Evolutionary conservation across 1,140 invertebrate species (phyloP).

Genomic region (Anastrepha ludens): DNA sequence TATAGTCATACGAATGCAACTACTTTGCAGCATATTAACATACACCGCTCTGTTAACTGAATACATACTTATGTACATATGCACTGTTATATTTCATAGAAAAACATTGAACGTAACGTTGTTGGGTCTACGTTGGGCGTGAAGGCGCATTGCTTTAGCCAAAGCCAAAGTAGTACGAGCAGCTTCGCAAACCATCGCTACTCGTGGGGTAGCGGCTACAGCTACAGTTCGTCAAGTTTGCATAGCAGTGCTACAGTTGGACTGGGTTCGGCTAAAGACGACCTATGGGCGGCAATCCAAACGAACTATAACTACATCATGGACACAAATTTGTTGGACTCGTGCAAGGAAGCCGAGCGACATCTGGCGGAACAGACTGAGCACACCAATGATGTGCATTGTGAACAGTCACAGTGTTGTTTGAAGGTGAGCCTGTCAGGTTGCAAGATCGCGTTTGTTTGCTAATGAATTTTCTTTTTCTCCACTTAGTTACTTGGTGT

Average conservation of each 20-base stretch:
- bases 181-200: conserved; percentile 74
- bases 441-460: neutral
- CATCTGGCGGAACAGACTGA: conserved; percentile 67
- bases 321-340: conserved; percentile 93
- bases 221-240: conserved; percentile 75
- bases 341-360: conserved; percentile 80
- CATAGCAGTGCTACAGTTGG: conserved; percentile 75
- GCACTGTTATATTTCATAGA: conserved; percentile 44
- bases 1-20: no score
- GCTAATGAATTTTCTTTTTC: neutral
- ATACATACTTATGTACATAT: no score
- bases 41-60: no score
- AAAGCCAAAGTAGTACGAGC: conserved; percentile 69
- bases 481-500: conserved; percentile 66
- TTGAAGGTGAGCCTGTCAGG: conserved; percentile 61
- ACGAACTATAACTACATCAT: conserved; percentile 94
- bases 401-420: conserved; percentile 59
- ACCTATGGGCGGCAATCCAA: conserved; percentile 91
- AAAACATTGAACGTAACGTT: conserved; percentile 56
- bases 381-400: conserved; percentile 57
- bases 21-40: no score
- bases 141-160: neutral
- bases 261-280: conserved; percentile 79
- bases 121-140: neutral
- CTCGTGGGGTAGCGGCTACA: conserved; percentile 81